Percentiles rank a stretch among this genome's conserved stretches.
Conservation (phyloP, 2,113 vertebrate species). For the Spea bombifrons region DNA sequence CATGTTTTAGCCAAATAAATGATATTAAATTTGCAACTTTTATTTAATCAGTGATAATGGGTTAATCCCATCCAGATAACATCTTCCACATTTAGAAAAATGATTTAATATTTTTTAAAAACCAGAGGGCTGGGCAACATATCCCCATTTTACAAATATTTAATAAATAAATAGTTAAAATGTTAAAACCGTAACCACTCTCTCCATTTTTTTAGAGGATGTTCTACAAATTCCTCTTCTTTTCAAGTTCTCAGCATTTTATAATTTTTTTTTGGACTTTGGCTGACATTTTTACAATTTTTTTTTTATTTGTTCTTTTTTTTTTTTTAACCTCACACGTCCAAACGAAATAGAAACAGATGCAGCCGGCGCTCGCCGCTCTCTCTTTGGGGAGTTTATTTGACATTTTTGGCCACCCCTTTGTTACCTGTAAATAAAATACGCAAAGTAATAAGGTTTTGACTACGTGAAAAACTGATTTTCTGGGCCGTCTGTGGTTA, state of each 20-base stretch:
- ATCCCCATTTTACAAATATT: no score
- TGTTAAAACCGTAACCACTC: no score
- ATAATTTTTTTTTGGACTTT: constrained; percentile 4
- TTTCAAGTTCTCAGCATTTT: not conserved
- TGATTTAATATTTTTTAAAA: no score
- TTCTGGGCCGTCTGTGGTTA: constrained; percentile 3
- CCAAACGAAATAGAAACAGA: constrained; percentile 16
- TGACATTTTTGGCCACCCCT: constrained; percentile 3
- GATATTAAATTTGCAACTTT: no score
- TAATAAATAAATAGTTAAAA: no score
- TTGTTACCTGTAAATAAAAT: constrained; percentile 6
- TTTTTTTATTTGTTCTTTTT: not conserved
- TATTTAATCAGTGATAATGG: no score
- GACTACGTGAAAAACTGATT: constrained; percentile 17
- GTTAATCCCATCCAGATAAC: no score
- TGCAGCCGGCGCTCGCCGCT: not conserved
- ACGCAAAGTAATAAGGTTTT: constrained; percentile 12
- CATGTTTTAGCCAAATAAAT: no score
- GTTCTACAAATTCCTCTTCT: not conserved
- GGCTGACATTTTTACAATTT: not conserved
- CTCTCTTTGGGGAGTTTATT: not conserved
- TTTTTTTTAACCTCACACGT: constrained; percentile 1
- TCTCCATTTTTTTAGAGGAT: no score
- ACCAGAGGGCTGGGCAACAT: no score
- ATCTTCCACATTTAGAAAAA: no score